Evolutionary conservation across 2,113 vertebrate genomes (phyloP), one percentile per base, ranked within the genome.

Genomic region (Halcyon malimbica): DNA sequence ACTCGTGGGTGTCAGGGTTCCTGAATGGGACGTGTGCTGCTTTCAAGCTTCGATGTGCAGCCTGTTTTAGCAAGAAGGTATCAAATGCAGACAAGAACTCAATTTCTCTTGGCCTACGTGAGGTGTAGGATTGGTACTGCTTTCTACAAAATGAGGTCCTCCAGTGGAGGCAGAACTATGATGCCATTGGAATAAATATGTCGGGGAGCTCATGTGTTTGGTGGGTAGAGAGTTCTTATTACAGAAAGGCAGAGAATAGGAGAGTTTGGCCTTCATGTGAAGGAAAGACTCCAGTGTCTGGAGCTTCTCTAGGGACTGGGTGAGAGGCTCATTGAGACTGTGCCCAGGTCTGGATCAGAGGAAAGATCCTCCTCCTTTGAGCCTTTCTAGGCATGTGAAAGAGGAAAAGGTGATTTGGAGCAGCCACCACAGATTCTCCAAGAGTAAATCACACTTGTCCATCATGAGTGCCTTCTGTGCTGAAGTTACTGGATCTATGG

Each of bases 321-420:
- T 1, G 16, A 54, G 68, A 41, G 13, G 29, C 50, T 65, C 11
- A 2, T 0, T 46, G n/a, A 42, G 16, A 42, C 14, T 0, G 1
- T 6, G 42, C 29, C 2, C 16, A 41, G 54, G 2, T 13, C 44
- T 77, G 73, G 28, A 8, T 35, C 37, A 70, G 4, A 63, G 74
- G 11, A 42, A 59, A 3, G 9, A 10, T 15, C 28, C 5, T 31
- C 41, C 19, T 18, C 51, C 59, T 64, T 33, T 5, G 3, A 67
- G 26, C 18, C 4, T 68, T 74, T 67, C 21, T 65, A 19, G 44
- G 46, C 10, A 7, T 13, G 31, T 35, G 57, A 53, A 65, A 44
- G 37, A 59, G 24, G 24, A 71, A 51, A 26, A 44, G 42, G 20
- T 20, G 35, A 13, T 6, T 35, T n/a, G n/a, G 53, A 48, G 67